Evolutionary conservation across 53 echinoderm and acorn worm genomes (phyloP), one percentile per base, ranked within the genome.

Genomic region (Antedon mediterranea): DNA sequence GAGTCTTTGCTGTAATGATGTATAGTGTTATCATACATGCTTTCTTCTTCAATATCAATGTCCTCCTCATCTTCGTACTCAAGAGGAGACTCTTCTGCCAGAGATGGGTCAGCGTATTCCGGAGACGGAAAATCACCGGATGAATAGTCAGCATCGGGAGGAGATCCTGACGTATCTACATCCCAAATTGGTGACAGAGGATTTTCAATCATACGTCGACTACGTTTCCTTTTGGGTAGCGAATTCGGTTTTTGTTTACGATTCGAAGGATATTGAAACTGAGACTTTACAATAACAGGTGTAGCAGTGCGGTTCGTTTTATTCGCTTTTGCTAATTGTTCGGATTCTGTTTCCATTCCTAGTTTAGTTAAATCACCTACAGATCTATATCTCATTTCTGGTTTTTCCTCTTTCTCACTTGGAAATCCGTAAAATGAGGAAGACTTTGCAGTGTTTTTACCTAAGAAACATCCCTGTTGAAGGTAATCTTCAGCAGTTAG

Each of bases 141-240:
- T 0, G 81, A 84, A 34, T 89, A 80, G 33, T 92, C 88, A 13
- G 71, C 42, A 44, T 78, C 76, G 15, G 92, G 92, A 11, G 85
- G 77, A 7, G 79, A 89, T 23, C 83, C 81, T 3, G 57, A 57
- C 3, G 57, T 57, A 29, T 95, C 97, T 18, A 89, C 97, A 80
- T 95, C 97, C 31, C 85, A 92, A 73, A 95, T 95, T 31, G 97
- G 97, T 13, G 97, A 95, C 0, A 95, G 78, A 6, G 97, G 97
- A 11, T 82, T 85, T 73, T 95, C 97, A 71, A 86, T 81, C 13
- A 89, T 82, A 7, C 89, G 86, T 33, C 87, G 73, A 72, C 82
- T 83, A 14, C 90, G 78, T 30, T 84, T 80, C 43, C 88, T 78
- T 9, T 79, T 83, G 28, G 83, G 88, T 33, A 85, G 43, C 74